Evolutionary conservation across 53 echinoderm and acorn worm genomes (phyloP).

Genomic region (Arbacia lixula): DNA sequence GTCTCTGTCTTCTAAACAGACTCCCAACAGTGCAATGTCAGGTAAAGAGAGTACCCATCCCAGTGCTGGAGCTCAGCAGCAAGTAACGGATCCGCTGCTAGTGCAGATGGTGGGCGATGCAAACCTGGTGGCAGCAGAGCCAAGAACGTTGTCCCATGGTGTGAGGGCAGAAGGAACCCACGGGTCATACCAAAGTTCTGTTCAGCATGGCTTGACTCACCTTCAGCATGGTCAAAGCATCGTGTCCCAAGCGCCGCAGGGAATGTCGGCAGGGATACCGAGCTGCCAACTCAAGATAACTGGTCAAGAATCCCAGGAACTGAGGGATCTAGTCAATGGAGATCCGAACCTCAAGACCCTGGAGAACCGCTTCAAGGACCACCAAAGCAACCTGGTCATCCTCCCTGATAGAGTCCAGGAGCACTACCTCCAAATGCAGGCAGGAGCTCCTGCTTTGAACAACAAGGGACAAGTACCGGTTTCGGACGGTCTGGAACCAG

Average conservation of each 20-base stretch:
- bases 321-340: conserved; percentile 77
- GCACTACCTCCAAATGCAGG: conserved; percentile 63
- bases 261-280: neutral
- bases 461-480: neutral
- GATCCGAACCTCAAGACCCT: conserved; percentile 85
- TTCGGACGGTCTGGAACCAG: neutral
- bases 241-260: neutral
- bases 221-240: neutral
- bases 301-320: conserved; percentile 75
- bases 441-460: conserved; percentile 21
- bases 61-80: neutral
- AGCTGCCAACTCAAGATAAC: conserved; percentile 66
- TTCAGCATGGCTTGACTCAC: no score
- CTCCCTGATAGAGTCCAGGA: conserved; percentile 52
- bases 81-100: neutral
- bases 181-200: no score
- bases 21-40: conserved; percentile 2
- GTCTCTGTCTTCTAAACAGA: neutral
- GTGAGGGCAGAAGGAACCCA: neutral
- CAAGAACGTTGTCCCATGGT: neutral
- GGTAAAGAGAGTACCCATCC: neutral
- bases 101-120: conserved; percentile 48
- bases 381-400: conserved; percentile 47
- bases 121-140: conserved; percentile 42
- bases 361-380: conserved; percentile 81